These are phyloP conservation scores for Drosophila mauritiana DNA, from an alignment of 1,140 invertebrate genomes.

Conservation along the genomic window DNA sequence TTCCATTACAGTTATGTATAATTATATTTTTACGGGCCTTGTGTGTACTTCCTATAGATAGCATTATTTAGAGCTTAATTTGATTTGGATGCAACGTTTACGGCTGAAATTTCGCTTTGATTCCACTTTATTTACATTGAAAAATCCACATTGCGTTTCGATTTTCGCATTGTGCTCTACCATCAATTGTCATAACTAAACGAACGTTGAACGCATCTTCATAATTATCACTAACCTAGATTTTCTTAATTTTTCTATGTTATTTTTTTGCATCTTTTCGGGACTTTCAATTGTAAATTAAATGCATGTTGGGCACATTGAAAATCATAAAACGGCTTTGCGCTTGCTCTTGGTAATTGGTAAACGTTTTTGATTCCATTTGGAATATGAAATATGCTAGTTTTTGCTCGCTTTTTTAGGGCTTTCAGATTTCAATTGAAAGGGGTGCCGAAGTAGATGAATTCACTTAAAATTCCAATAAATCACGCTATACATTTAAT, in stretches of 20 bases:
- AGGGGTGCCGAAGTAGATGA: background rate
- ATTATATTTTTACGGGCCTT: constrained; percentile 24
- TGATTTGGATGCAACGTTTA: constrained; percentile 53
- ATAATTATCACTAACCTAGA: constrained; percentile 78
- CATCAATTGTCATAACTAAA: constrained; percentile 75
- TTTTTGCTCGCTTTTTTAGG: background rate
- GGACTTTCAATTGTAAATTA: constrained; percentile 45
- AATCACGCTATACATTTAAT: constrained; percentile 34
- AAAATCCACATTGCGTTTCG: constrained; percentile 26
- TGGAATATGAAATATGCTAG: constrained; percentile 50
- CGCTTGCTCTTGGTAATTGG: constrained; percentile 46
- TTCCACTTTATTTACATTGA: constrained; percentile 72
- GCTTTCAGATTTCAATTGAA: constrained; percentile 19
- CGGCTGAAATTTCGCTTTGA: constrained; percentile 40
- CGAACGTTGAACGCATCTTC: constrained; percentile 77
- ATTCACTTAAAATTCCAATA: constrained; percentile 33
- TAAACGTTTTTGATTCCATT: constrained; percentile 52
- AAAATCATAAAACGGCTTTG: constrained; percentile 59
- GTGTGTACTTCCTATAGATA: constrained; percentile 34
- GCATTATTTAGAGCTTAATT: constrained; percentile 47
- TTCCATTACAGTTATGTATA: constrained; percentile 15
- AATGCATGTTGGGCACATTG: constrained; percentile 70
- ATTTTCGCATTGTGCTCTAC: constrained; percentile 19
- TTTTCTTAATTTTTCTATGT: constrained; percentile 15
- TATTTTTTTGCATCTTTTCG: background rate